Evolutionary conservation across 2,113 vertebrate species (phyloP).

Genomic region (Zosterops pallidus): DNA sequence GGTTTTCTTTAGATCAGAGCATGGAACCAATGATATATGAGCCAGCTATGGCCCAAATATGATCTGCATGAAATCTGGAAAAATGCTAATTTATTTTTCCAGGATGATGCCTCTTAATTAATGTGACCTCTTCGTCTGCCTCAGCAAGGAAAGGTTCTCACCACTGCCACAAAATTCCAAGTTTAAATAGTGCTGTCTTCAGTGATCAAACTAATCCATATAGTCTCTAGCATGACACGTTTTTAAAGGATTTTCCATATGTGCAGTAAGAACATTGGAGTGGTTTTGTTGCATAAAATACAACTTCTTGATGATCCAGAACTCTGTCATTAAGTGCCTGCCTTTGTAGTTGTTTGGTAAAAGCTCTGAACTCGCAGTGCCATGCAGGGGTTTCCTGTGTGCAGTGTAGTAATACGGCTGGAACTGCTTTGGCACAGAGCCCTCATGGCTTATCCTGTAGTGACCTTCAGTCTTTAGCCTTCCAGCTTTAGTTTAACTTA

Average conservation of each 20-base stretch:
- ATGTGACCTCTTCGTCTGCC: neutral
- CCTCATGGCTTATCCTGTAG: constrained; percentile 66
- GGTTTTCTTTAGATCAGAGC: neutral
- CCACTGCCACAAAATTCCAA: neutral
- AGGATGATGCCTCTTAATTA: neutral
- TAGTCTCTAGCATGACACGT: rapidly evolving
- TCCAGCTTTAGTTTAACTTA: constrained; percentile 82
- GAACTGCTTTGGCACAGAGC: constrained; percentile 33
- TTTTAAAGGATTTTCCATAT: neutral
- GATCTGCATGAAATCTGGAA: neutral
- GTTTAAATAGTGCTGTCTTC: neutral
- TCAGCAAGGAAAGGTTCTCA: neutral
- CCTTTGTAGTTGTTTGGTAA: neutral
- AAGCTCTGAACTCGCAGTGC: neutral
- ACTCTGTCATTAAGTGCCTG: neutral
- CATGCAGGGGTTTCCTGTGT: neutral
- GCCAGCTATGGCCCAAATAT: neutral
- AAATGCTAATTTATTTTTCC: neutral
- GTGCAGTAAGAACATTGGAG: neutral
- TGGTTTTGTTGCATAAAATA: neutral
- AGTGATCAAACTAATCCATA: neutral
- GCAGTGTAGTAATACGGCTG: constrained; percentile 5
- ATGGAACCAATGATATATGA: neutral
- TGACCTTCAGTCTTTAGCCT: constrained; percentile 85
- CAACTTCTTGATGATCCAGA: neutral